Evolutionary conservation across 1,140 invertebrate species (phyloP), one percentile per base, ranked within the genome.

Genomic region (Globodera rostochiensis): DNA sequence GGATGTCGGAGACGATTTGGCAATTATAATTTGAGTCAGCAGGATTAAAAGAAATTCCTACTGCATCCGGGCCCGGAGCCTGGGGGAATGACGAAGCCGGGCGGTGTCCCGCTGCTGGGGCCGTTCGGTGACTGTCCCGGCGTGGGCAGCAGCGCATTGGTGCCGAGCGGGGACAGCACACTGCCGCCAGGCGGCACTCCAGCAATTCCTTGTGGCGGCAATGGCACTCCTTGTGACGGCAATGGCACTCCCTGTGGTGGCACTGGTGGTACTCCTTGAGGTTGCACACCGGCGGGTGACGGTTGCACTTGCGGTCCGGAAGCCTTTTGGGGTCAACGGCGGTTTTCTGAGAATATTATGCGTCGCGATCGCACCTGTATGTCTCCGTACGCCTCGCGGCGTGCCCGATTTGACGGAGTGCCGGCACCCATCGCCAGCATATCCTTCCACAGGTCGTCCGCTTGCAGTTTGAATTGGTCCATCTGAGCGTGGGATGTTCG

Each of bases 361-460:
- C 57, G 9, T 19, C 3, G 57, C 57, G 3, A 60, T 19, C 4
- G 75, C 82, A n/a, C 85, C 85, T 45, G 49, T 66, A 87, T 89
- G 15, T 84, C 88, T 50, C 87, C 86, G 70, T 88, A 88, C 19
- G 81, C 83, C 84, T 89, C 84, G 82, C 87, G 88, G 6, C 88
- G 82, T 67, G 82, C 71, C 71, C 87, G 86, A 71, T 85, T 88
- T n/a, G 85, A 83, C 6, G 87, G 80, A 15, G 86, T 86, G 9
- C 84, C 88, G 76, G 85, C 88, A 25, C 87, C 87, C 57, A 88
- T 80, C n/a, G 21, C 47, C 15, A 88, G 36, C 88, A 88, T 88
- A 36, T 85, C 80, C 57, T 76, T 74, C 87, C 87, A 88, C n/a
- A 87, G 57, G 66, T 88, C 84, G 64, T 90, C 88, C 50, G 87